Evolutionary conservation across 2,888 invertebrate species (phyloP).

Genomic region (Tetragonisca angustula): DNA sequence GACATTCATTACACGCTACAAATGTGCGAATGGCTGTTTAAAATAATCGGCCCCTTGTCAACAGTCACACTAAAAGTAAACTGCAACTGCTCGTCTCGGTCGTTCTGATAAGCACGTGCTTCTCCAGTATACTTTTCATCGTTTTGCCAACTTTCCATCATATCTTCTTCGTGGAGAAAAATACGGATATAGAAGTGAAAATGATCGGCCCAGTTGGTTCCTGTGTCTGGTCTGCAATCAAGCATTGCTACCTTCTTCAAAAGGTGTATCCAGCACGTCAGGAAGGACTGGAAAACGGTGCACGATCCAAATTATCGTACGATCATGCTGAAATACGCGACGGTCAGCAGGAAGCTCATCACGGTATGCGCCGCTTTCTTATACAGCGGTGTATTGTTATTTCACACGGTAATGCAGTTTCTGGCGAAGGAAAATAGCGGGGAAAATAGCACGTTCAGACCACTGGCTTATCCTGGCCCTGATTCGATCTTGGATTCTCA

Average conservation of each 20-base stretch:
- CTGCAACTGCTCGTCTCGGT: constrained; percentile 29
- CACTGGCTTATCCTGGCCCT: constrained; percentile 64
- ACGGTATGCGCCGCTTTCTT: constrained; percentile 54
- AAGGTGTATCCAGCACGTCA: constrained; percentile 61
- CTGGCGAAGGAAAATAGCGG: no score
- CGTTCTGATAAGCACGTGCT: neutral
- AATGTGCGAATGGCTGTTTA: constrained; percentile 73
- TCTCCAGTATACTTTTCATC: constrained; percentile 18
- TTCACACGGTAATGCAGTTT: constrained; percentile 2
- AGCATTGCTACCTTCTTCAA: constrained; percentile 64
- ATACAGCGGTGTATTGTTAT: constrained; percentile 59
- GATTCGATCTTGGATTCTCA: constrained; percentile 61
- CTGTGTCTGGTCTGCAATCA: constrained; percentile 53
- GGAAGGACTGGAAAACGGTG: constrained; percentile 56
- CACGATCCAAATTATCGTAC: constrained; percentile 18
- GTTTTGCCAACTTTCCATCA: constrained; percentile 45
- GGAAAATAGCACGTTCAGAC: constrained; percentile 48
- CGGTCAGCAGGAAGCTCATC: constrained; percentile 63
- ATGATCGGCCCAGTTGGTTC: constrained; percentile 48
- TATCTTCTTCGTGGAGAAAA: constrained; percentile 8
- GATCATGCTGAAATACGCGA: constrained; percentile 67
- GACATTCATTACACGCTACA: constrained; percentile 66
- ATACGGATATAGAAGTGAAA: constrained; percentile 51
- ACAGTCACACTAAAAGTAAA: constrained; percentile 30
- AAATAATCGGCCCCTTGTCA: constrained; percentile 68